Evolutionary conservation across 2,113 vertebrate genomes (phyloP), one percentile per base, ranked within the genome.

Genomic region (Rafetus swinhoei): DNA sequence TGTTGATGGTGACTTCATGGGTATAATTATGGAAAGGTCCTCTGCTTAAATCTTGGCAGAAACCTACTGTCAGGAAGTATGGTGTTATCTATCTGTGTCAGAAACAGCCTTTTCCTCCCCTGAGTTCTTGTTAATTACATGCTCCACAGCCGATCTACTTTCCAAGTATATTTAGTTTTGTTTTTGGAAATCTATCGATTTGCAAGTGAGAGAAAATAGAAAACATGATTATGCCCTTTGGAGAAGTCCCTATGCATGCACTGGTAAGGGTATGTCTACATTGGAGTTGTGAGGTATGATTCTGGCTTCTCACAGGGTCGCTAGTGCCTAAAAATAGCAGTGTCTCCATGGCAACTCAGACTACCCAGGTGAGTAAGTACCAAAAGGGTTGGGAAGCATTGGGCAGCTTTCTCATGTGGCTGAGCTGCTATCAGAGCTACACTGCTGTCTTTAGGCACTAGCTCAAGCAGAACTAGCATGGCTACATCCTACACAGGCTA

Each of bases 121-220:
- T 0, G 0, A n/a, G 82, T 21, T 15, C 1, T 27, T 4, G 0
- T 7, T 80, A 56, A 82, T 88, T 74, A n/a, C 24, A 1, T 4
- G 0, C 50, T 53, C 21, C 13, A 0, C 1, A 25, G 35, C 35
- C 9, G 19, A 65, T 45, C 21, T 12, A 2, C 0, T 0, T 50
- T 54, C 27, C 32, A 21, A 50, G n/a, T 11, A 32, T 7, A 45
- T 19, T n/a, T 12, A 16, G 86, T 3, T 19, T 57, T 2, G 22
- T 45, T 82, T 72, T 59, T 21, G 50, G 76, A 57, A 77, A 13
- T 3, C 9, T 53, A 45, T 11, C 25, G 7, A 1, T 27, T 65
- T 39, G 16, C 4, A 1, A 54, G 12, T 19, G 32, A 45, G 35
- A 12, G 76, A 21, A 53, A 21, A 2, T 19, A 4, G 15, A 25